Percentiles rank a stretch among this genome's conserved stretches.
phyloP scores from a whole-genome alignment of 2,888 invertebrate species.

The Ectemnius continuus region DNA sequence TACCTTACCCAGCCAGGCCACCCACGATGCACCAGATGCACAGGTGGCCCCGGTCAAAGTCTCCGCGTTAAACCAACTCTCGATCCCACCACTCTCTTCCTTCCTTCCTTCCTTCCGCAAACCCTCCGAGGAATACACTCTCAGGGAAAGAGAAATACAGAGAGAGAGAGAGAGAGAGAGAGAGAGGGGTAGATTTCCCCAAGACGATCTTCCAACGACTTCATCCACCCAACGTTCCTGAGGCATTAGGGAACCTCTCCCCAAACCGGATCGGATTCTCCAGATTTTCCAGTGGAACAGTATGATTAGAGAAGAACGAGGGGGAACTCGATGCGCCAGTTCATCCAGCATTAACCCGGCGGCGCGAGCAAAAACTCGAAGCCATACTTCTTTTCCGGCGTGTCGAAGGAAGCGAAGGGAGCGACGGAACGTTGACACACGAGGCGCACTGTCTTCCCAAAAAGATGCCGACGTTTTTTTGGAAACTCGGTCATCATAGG shows the following conservation, averaged over 20 bases:
- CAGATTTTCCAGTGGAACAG: not conserved
- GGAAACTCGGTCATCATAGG: constrained; percentile 12
- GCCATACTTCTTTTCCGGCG: not conserved
- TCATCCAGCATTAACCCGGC: not conserved
- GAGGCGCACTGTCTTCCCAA: not conserved
- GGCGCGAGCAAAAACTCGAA: not conserved
- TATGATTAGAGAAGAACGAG: not conserved
- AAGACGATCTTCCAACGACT: not conserved
- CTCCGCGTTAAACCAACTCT: constrained; percentile 25
- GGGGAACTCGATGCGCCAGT: not conserved
- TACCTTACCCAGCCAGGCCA: constrained; percentile 63
- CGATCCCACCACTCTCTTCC: constrained; percentile 11
- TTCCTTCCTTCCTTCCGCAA: constrained; percentile 34
- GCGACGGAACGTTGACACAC: not conserved
- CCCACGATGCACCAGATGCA: constrained; percentile 68
- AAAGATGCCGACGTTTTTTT: constrained; percentile 31
- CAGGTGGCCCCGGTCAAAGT: constrained; percentile 70
- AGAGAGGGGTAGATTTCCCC: not conserved
- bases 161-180: no score
- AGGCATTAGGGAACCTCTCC: not conserved
- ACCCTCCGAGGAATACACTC: not conserved
- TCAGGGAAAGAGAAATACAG: no score
- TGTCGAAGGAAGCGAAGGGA: not conserved
- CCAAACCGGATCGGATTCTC: not conserved
- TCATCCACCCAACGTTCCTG: not conserved